phyloP scores from a whole-genome alignment of 2,797 vertebrate species.

The Rhincodon typus region DNA sequence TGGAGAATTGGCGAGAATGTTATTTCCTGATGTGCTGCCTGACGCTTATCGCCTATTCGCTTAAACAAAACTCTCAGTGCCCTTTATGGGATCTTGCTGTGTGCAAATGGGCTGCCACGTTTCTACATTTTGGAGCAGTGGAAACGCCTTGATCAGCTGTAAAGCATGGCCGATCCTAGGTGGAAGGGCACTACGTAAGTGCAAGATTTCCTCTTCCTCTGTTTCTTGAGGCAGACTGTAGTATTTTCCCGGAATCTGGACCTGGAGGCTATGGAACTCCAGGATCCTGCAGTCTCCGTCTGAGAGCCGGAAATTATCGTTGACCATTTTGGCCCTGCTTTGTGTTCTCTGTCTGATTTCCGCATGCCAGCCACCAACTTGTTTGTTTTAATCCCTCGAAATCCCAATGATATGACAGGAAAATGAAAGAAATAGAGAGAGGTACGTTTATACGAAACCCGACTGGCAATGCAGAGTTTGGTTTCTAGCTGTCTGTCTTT shows the following conservation, averaged over 20 bases:
- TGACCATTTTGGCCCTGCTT: too few species aligned
- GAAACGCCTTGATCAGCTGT: background rate
- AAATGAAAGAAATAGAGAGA: background rate
- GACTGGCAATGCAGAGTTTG: background rate
- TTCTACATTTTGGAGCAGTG: background rate
- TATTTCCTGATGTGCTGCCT: background rate
- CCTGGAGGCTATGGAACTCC: background rate
- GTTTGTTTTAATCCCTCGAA: too few species aligned
- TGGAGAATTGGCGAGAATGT: background rate
- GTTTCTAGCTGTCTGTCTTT: background rate
- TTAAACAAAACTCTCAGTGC: background rate
- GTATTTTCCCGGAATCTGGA: too few species aligned
- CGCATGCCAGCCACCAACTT: background rate
- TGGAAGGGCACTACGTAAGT: background rate
- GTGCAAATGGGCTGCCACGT: background rate
- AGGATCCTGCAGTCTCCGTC: too few species aligned
- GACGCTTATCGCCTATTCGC: background rate
- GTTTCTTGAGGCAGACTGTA: too few species aligned
- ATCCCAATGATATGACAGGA: too few species aligned
- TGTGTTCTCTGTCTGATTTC: background rate
- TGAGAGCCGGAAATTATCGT: too few species aligned
- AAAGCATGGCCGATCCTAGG: accelerated
- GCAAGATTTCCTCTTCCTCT: too few species aligned
- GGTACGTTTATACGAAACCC: too few species aligned
- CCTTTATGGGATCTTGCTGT: background rate